phyloP scores from a whole-genome alignment of 2,797 vertebrate species.

The Remorina albescens region DNA sequence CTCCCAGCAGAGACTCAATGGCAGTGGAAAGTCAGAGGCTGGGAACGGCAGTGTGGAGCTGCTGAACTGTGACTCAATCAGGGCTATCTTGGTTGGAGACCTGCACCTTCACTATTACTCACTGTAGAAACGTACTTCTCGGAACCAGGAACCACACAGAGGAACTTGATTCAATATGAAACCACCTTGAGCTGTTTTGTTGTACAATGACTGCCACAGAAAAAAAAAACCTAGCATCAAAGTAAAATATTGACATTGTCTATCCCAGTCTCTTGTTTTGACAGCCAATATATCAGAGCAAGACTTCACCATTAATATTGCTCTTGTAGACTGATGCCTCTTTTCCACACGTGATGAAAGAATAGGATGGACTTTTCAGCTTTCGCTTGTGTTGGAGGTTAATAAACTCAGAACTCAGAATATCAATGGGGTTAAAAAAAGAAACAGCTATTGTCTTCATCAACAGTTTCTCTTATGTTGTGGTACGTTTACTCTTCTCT shows the following conservation, averaged over 20 bases:
- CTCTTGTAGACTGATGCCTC: not conserved
- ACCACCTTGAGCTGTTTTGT: slow-evolving; percentile 74
- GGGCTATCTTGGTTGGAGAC: slow-evolving; percentile 74
- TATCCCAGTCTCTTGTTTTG: slow-evolving; percentile 30
- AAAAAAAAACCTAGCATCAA: slow-evolving; percentile 62
- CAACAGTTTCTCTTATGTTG: slow-evolving; percentile 22
- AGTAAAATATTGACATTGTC: slow-evolving; percentile 55
- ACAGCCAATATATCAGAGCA: slow-evolving; percentile 34
- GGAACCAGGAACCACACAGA: slow-evolving; percentile 85
- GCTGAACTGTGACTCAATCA: slow-evolving; percentile 74
- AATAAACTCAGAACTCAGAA: not conserved
- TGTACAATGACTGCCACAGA: slow-evolving; percentile 60
- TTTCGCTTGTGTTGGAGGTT: not conserved
- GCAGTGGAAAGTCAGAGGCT: slow-evolving; percentile 58
- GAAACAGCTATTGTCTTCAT: slow-evolving; percentile 8
- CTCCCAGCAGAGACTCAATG: slow-evolving; percentile 10
- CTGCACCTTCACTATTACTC: slow-evolving; percentile 86
- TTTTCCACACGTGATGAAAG: not conserved
- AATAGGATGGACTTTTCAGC: not conserved
- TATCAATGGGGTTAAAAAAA: slow-evolving; percentile 17
- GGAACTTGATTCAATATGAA: slow-evolving; percentile 89
- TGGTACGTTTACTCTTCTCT: slow-evolving; percentile 28
- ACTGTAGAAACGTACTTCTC: slow-evolving; percentile 82
- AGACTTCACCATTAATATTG: slow-evolving; percentile 41
- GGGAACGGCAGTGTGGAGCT: slow-evolving; percentile 52